Evolutionary conservation across 2,888 invertebrate species (phyloP), one percentile per base, ranked within the genome.

Genomic region (Drosophila mimetica): DNA sequence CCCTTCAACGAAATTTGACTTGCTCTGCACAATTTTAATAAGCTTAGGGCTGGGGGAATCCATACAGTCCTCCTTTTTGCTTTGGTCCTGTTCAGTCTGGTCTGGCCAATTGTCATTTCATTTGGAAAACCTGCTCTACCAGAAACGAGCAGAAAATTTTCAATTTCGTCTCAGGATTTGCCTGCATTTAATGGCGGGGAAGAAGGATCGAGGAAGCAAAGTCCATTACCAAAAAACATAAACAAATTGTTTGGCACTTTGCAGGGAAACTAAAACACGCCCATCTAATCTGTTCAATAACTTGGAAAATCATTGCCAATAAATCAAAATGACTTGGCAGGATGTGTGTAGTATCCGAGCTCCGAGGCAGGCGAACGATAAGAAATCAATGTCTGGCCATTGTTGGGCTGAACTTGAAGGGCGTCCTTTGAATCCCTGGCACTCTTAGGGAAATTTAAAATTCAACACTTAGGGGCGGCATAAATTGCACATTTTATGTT

Each of bases 231-330:
- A 28, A 72, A 73, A 48, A 63, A 67, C 77, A 77, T 84, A 89
- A 86, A 83, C 88, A 86, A 88, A 86, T 88, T 88, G 85, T 81
- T 81, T 88, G 67, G 63, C 77, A 71, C 71, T 79, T 61, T 32
- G 60, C 30, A 58, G 70, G 72, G 75, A 70, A 87, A 82, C 78
- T 66, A 88, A 80, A 76, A 75, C 72, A 63, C 86, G 86, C 78
- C 79, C 87, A 87, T 74, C 75, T 86, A 89, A 90, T 89, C 90
- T 88, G 89, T 80, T 90, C 91, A 90, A 90, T 90, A 90, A 89
- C 86, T 89, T 89, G 89, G 89, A 90, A 90, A 90, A 90, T 90
- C 89, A 88, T 86, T 86, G 83, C 81, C 79, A 85, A 90, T 90
- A 90, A 90, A 90, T 90, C 90, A 90, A 90, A 90, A 89, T 89